Percentiles rank a stretch among this genome's conserved stretches.
Evolutionary conservation across 2,113 vertebrate genomes (phyloP).

Genomic region (Psilopogon haemacephalus): DNA sequence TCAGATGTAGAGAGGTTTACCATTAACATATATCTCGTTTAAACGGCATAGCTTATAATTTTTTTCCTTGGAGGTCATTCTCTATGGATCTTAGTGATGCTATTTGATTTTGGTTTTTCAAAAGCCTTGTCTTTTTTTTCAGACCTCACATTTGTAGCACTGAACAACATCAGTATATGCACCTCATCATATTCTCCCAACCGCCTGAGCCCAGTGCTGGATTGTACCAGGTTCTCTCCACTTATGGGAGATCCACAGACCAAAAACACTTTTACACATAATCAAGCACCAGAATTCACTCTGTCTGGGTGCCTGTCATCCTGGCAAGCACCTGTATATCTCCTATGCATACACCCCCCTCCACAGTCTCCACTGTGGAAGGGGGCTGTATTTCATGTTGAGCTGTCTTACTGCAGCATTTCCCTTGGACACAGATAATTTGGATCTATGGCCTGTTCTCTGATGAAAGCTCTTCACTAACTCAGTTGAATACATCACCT

Average conservation of each 20-base stretch:
- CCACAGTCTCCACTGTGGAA: not conserved
- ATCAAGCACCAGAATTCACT: not conserved
- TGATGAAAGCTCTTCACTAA: not conserved
- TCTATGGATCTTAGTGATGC: not conserved
- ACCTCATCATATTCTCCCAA: not conserved
- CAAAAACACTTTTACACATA: not conserved
- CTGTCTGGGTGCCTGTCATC: not conserved
- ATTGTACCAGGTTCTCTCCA: not conserved
- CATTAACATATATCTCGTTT: not conserved
- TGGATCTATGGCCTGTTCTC: fast-evolving
- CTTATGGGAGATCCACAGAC: not conserved
- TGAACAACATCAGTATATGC: fast-evolving
- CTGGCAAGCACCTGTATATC: not conserved
- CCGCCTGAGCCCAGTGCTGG: not conserved
- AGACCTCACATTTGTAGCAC: not conserved
- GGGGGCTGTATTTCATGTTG: not conserved
- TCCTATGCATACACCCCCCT: fast-evolving
- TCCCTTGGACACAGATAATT: not conserved
- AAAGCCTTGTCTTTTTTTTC: not conserved
- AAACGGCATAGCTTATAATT: not conserved
- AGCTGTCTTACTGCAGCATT: not conserved
- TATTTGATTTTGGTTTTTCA: not conserved
- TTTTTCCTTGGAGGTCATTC: not conserved
- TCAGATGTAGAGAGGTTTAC: not conserved
- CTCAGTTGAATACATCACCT: not conserved